These are phyloP conservation scores for Myotis davidii DNA, from an alignment of 2,113 vertebrate genomes.

Conservation along the genomic window DNA sequence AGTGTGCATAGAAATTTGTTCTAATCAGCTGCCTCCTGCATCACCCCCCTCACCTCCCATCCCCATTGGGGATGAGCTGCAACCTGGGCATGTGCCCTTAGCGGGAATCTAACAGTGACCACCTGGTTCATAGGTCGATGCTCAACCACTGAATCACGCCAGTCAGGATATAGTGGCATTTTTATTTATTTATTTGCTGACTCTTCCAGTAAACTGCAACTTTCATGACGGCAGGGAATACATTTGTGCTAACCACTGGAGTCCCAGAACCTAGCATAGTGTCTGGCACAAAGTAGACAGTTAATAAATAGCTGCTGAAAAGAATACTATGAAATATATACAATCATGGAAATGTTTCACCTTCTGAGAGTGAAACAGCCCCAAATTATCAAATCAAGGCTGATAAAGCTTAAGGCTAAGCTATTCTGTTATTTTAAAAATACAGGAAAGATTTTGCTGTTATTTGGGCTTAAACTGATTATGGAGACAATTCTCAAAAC, in stretches of 20 bases:
- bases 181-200: background rate
- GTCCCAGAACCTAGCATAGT: background rate
- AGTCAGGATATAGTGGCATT: background rate
- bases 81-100: too few species aligned
- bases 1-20: too few species aligned
- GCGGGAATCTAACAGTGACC: too few species aligned
- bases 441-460: background rate
- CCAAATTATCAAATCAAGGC: constrained; percentile 5
- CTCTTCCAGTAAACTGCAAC: background rate
- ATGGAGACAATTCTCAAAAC: constrained; percentile 30
- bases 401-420: background rate
- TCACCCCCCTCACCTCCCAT: too few species aligned
- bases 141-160: too few species aligned
- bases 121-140: too few species aligned
- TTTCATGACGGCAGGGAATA: background rate
- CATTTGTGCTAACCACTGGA: background rate
- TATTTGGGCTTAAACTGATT: constrained; percentile 23
- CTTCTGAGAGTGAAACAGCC: background rate
- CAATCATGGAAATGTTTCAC: background rate
- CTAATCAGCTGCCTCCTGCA: too few species aligned
- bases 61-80: too few species aligned
- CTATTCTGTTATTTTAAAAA: background rate
- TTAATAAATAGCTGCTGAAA: constrained; percentile 7
- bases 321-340: background rate
- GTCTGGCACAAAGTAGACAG: background rate